Evolutionary conservation across 2,797 vertebrate genomes (phyloP), one percentile per base, ranked within the genome.

Genomic region (Enteromius anoplus): DNA sequence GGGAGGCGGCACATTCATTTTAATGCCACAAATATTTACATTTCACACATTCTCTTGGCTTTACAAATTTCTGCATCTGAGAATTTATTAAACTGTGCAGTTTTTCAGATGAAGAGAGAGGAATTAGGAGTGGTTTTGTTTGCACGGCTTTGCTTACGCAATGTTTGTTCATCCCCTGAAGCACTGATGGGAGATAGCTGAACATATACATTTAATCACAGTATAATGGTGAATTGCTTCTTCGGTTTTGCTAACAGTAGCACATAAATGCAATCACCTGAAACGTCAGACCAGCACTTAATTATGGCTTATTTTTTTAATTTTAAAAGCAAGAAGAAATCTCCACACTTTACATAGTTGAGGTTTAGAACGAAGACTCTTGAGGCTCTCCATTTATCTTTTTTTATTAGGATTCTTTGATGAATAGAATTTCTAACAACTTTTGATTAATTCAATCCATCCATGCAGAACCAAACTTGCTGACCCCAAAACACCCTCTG

Each of bases 171-270:
- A 64, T 29, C 37, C 6, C 34, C 32, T 21, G 42, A 60, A 64
- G 58, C 55, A 32, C 70, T 65, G 14, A 65, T 81, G 80, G 29
- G 70, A 65, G 42, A 73, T 21, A 49, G 60, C 34, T 14, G 80
- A 51, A 53, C 34, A 65, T 51, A 75, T 42, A 65, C 5, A 53
- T 82, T 75, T 82, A 82, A 75, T 81, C 45, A 73, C 29, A 81
- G 55, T 47, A 72, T 81, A 75, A 73, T 72, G 26, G 58, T 26
- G 11, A 65, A 51, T 37, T 37, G 42, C 29, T 81, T 73, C 32
- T 66, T 32, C n/a, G 21, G 8, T 62, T 47, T 64, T 2, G 0
- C 3, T 66, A 66, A 81, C 15, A 45, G 32, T 6, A 82, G 32
- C 60, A 66, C n/a, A 75, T 66, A 26, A 82, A 51, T 40, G 21